Conservation (phyloP, 2,888 invertebrate genomes). For the Plagodis dolabraria region DNA sequence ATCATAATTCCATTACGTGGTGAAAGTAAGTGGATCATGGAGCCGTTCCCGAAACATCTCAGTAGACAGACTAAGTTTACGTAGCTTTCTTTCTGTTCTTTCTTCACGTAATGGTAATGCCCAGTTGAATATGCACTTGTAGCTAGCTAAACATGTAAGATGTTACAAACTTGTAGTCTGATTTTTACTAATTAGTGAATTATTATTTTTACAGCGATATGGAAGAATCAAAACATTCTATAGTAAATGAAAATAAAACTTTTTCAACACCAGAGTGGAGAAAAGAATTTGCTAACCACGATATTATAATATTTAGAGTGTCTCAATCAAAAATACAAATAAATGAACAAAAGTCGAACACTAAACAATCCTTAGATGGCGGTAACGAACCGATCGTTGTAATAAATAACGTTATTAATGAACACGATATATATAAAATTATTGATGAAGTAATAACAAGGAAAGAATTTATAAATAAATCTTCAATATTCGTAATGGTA, state of each 20-base stretch:
- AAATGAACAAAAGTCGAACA: slow-evolving; percentile 10
- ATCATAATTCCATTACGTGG: too few species aligned
- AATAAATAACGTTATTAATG: slow-evolving; percentile 41
- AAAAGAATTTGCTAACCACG: slow-evolving; percentile 6
- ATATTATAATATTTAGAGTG: slow-evolving; percentile 36
- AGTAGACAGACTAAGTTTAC: too few species aligned
- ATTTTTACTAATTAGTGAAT: too few species aligned
- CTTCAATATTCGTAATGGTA: slow-evolving; percentile 55
- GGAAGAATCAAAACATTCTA: neutral
- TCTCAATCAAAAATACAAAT: slow-evolving; percentile 23
- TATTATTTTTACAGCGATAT: slow-evolving; percentile 24
- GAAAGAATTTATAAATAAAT: slow-evolving; percentile 39
- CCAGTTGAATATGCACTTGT: too few species aligned
- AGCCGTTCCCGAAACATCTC: too few species aligned
- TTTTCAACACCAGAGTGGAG: slow-evolving; percentile 5
- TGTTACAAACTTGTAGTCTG: too few species aligned
- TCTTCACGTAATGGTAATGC: too few species aligned
- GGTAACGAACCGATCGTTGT: slow-evolving; percentile 36
- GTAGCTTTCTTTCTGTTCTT: too few species aligned
- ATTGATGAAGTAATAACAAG: slow-evolving; percentile 44
- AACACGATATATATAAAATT: slow-evolving; percentile 41
- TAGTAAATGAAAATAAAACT: neutral
- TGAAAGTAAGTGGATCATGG: too few species aligned
- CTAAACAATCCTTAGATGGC: slow-evolving; percentile 1
- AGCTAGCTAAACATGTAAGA: too few species aligned